phyloP scores from a whole-genome alignment of 2,797 vertebrate species.

The Mus minutoides region DNA sequence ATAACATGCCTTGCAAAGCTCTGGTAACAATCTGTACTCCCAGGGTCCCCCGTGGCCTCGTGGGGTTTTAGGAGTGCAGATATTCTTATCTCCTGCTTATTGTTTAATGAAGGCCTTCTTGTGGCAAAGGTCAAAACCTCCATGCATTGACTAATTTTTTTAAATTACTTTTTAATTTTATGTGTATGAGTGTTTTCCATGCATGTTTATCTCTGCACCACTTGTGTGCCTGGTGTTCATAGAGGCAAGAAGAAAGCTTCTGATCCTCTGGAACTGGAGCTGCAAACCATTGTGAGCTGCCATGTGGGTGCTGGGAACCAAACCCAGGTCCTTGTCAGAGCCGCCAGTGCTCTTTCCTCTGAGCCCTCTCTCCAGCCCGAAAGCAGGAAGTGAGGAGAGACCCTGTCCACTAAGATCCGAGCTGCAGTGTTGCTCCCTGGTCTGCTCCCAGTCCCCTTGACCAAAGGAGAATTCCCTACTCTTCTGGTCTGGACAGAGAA shows the following conservation, averaged over 20 bases:
- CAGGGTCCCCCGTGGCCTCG: neutral
- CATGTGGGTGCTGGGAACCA: neutral
- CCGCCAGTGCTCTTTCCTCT: neutral
- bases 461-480: neutral
- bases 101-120: neutral
- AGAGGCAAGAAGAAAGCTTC: neutral
- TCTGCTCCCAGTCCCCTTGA: neutral
- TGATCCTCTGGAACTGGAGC: neutral
- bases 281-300: neutral
- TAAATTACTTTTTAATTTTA: neutral
- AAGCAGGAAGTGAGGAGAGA: neutral
- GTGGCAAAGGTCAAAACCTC: conserved; percentile 9
- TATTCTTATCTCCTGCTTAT: conserved; percentile 4
- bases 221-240: neutral
- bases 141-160: neutral
- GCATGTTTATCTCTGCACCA: neutral
- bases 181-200: neutral
- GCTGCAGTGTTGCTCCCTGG: neutral
- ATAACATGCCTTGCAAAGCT: neutral
- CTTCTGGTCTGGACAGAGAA: neutral
- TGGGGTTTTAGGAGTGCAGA: neutral
- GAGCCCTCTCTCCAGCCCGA: neutral
- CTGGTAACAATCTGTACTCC: neutral
- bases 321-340: neutral
- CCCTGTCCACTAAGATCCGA: neutral